Evolutionary conservation across 2,797 vertebrate species (phyloP).

Genomic region (Intellagama lesueurii): DNA sequence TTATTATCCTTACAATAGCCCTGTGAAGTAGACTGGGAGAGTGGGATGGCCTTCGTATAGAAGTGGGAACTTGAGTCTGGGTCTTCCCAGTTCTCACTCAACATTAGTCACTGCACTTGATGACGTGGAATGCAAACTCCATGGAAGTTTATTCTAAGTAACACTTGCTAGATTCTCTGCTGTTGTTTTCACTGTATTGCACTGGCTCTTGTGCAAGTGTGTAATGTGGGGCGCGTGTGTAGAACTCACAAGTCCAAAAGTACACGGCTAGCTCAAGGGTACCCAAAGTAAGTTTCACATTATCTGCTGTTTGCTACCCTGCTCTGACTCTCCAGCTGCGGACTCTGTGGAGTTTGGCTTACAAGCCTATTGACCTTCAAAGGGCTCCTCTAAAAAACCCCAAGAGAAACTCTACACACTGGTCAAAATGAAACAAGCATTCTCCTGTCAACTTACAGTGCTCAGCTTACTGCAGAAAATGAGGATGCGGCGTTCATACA

Average conservation of each 20-base stretch:
- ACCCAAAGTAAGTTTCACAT: not conserved
- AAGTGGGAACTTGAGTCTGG: not conserved
- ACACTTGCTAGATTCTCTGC: too few relatives aligned
- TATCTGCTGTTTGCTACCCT: too few relatives aligned
- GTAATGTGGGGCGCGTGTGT: not conserved
- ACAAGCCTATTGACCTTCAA: too few relatives aligned
- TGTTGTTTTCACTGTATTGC: not conserved
- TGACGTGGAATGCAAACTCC: too few relatives aligned
- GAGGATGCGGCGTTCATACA: conserved; percentile 95
- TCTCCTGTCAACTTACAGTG: conserved; percentile 87
- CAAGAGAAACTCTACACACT: not conserved
- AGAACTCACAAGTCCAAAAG: not conserved
- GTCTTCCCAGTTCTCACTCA: not conserved
- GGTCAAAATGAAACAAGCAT: not conserved
- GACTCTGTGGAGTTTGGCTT: not conserved
- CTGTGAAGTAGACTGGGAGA: not conserved
- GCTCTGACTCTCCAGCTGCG: too few relatives aligned
- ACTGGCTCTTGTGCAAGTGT: not conserved
- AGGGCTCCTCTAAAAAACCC: not conserved
- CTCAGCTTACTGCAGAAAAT: conserved; percentile 97
- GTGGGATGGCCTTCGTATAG: not conserved
- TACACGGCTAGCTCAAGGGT: not conserved
- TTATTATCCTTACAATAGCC: not conserved
- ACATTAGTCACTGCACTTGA: not conserved
- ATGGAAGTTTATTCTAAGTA: too few relatives aligned